Conservation (phyloP, 2,797 vertebrate species). For the Fratercula arctica region DNA sequence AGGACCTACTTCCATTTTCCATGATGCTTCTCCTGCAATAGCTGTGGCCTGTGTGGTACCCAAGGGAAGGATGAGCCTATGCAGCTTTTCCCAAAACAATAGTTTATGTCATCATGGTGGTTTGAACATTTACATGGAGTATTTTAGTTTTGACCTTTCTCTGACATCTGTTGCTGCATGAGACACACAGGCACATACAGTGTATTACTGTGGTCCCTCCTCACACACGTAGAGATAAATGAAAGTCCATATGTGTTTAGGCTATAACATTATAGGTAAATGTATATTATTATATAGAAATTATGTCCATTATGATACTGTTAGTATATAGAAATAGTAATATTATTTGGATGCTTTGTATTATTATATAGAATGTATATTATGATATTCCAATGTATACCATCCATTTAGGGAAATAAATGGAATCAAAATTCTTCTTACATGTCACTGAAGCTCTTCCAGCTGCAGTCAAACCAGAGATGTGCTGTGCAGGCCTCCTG, state of each 20-base stretch:
- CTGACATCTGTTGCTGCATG: background rate
- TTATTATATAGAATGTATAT: background rate
- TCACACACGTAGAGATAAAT: background rate
- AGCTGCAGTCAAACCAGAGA: background rate
- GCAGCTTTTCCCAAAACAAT: background rate
- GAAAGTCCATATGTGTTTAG: background rate
- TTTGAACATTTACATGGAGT: background rate
- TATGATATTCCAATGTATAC: background rate
- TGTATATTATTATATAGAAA: background rate
- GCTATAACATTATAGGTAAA: background rate
- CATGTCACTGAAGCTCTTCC: background rate
- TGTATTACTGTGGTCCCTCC: no score
- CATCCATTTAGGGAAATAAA: background rate
- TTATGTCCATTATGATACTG: background rate
- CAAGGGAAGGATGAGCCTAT: background rate
- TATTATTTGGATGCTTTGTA: background rate
- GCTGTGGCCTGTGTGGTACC: background rate
- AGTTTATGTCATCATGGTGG: accelerated
- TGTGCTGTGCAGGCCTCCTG: no score
- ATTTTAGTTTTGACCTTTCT: background rate
- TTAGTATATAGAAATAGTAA: background rate
- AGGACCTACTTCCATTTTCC: background rate
- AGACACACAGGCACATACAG: no score
- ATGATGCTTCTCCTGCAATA: background rate
- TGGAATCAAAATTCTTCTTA: background rate